These are phyloP conservation scores for Centropus bengalensis DNA, from an alignment of 2,113 vertebrate species.

Conservation along the genomic window DNA sequence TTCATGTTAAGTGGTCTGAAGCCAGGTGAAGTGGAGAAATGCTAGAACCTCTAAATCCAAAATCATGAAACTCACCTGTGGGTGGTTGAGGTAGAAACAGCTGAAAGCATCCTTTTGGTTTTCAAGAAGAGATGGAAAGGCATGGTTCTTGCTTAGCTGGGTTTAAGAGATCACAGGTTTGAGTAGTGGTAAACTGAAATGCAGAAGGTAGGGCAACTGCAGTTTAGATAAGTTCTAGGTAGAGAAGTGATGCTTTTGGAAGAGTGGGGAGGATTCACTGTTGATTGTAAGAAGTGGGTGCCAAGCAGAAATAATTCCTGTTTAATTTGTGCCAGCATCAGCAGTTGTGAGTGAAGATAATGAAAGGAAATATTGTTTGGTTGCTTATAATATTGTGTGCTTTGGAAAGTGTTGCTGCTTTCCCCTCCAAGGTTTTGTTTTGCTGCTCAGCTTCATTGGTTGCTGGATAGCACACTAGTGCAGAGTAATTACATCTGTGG, in stretches of 20 bases:
- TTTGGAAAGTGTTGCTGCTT: not conserved
- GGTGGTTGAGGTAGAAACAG: not conserved
- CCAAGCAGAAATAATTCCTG: not conserved
- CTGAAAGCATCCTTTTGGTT: not conserved
- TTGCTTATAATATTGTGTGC: not conserved
- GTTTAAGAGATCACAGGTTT: not conserved
- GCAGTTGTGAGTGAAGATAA: not conserved
- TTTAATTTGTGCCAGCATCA: not conserved
- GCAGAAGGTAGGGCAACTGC: not conserved
- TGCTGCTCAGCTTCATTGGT: not conserved
- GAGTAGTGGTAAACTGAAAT: not conserved
- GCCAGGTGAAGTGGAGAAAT: not conserved
- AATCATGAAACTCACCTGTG: not conserved
- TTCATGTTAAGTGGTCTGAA: not conserved
- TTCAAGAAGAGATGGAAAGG: not conserved
- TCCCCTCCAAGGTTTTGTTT: not conserved
- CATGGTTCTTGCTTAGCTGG: not conserved
- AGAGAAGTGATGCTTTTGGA: not conserved
- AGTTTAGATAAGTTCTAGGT: not conserved
- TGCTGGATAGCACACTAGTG: not conserved
- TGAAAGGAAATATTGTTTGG: not conserved
- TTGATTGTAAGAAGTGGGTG: not conserved
- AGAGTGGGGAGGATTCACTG: not conserved
- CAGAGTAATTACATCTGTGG: not conserved
- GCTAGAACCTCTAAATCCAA: not conserved